phyloP scores from a whole-genome alignment of 2,888 invertebrate genomes.

The Sphaerophoria taeniata region DNA sequence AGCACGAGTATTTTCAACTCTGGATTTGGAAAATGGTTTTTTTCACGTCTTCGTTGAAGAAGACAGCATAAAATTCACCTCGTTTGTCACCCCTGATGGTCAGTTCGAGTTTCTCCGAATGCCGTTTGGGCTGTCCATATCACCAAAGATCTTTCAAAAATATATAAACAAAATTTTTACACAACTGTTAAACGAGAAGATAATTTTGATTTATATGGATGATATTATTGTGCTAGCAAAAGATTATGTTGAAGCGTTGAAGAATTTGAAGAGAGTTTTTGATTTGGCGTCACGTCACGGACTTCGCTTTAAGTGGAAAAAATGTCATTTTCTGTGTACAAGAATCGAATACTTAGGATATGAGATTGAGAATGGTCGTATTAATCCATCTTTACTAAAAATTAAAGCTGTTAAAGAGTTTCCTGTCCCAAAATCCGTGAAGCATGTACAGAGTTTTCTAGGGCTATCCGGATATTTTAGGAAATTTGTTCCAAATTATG shows the following conservation, averaged over 20 bases:
- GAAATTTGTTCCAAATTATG: not conserved
- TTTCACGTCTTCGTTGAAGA: constrained; percentile 73
- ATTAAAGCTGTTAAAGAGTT: constrained; percentile 11
- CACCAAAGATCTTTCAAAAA: constrained; percentile 12
- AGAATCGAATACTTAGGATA: constrained; percentile 35
- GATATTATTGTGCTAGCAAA: not conserved
- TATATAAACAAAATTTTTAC: not conserved
- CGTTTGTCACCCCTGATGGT: constrained; percentile 67
- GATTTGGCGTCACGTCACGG: constrained; percentile 4
- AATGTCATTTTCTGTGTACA: constrained; percentile 13
- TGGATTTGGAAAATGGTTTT: constrained; percentile 8
- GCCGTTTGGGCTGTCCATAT: constrained; percentile 5
- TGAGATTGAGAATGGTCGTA: constrained; percentile 1
- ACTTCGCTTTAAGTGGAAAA: constrained; percentile 23
- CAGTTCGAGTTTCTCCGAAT: constrained; percentile 1
- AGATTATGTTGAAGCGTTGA: not conserved
- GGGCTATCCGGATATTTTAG: not conserved
- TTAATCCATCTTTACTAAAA: constrained; percentile 16
- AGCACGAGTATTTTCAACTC: not conserved
- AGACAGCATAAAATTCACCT: constrained; percentile 74
- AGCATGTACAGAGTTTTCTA: constrained; percentile 27
- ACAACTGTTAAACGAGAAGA: not conserved
- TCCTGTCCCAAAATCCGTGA: constrained; percentile 31
- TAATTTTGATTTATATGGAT: not conserved
- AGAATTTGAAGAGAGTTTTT: constrained; percentile 8